Conservation (phyloP, 2,888 invertebrate species). For the Anoplius nigerrimus region DNA sequence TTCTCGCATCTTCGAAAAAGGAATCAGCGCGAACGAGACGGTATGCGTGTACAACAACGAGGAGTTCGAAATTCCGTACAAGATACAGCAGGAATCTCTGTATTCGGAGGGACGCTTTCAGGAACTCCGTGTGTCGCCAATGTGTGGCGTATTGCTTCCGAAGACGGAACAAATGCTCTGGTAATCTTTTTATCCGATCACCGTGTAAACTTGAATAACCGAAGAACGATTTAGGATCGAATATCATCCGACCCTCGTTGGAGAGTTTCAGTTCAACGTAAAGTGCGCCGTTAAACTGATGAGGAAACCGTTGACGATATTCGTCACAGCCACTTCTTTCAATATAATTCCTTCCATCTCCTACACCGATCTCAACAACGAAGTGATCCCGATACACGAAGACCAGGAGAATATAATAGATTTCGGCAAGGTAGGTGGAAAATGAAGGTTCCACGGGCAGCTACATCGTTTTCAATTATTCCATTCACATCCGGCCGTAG, state of each 20-base stretch:
- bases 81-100: slow-evolving; percentile 77
- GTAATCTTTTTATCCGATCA: slow-evolving; percentile 70
- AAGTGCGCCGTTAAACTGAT: slow-evolving; percentile 78
- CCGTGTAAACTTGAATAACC: no score
- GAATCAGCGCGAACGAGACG: slow-evolving; percentile 72
- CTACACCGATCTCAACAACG: slow-evolving; percentile 67
- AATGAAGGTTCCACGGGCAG: no score
- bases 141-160: slow-evolving; percentile 76
- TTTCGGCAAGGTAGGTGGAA: slow-evolving; percentile 69
- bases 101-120: slow-evolving; percentile 78
- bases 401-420: slow-evolving; percentile 70
- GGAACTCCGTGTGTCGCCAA: slow-evolving; percentile 76
- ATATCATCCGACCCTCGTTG: slow-evolving; percentile 77
- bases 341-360: slow-evolving; percentile 77
- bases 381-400: slow-evolving; percentile 56
- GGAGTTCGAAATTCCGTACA: slow-evolving; percentile 76
- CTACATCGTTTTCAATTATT: not conserved
- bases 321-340: slow-evolving; percentile 77
- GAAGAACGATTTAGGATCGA: slow-evolving; percentile 77
- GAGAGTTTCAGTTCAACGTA: slow-evolving; percentile 78
- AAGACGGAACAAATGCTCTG: slow-evolving; percentile 76
- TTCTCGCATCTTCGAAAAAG: slow-evolving; percentile 35
- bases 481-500: slow-evolving; percentile 53
- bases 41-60: slow-evolving; percentile 78
- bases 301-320: slow-evolving; percentile 76